Percentiles rank a stretch among this genome's conserved stretches.
phyloP scores from a whole-genome alignment of 1,140 invertebrate genomes.

The Solenopsis invicta region DNA sequence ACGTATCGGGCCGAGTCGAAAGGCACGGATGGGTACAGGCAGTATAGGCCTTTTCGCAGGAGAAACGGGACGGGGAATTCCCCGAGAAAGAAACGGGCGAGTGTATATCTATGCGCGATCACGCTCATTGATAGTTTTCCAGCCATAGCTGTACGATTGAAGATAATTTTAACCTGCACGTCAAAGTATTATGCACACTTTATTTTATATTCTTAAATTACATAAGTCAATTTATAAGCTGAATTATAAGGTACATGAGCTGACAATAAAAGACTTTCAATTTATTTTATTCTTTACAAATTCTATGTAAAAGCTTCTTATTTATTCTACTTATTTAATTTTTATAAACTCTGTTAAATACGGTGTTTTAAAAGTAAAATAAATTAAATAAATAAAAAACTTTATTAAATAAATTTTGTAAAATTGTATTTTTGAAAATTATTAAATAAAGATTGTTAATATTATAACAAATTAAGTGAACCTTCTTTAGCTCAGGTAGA shows the following conservation, averaged over 20 bases:
- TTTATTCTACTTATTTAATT: too few relatives aligned
- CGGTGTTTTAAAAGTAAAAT: too few relatives aligned
- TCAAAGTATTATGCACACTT: background rate
- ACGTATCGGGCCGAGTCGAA: constrained; percentile 52
- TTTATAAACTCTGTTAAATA: too few relatives aligned
- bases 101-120: background rate
- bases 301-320: background rate
- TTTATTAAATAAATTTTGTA: too few relatives aligned
- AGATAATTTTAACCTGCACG: background rate
- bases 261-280: too few relatives aligned
- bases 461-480: too few relatives aligned
- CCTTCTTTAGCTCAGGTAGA: too few relatives aligned
- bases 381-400: too few relatives aligned
- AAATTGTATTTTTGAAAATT: too few relatives aligned
- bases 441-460: too few relatives aligned
- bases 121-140: constrained; percentile 4
- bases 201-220: background rate
- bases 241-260: background rate
- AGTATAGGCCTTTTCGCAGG: constrained; percentile 21
- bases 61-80: constrained; percentile 28
- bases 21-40: constrained; percentile 51
- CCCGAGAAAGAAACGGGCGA: constrained; percentile 23
- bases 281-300: background rate
- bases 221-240: background rate
- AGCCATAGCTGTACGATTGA: background rate